Base-by-base conservation (phyloP, 2,888 invertebrate species). In the Dolichopus griseipennis region DNA sequence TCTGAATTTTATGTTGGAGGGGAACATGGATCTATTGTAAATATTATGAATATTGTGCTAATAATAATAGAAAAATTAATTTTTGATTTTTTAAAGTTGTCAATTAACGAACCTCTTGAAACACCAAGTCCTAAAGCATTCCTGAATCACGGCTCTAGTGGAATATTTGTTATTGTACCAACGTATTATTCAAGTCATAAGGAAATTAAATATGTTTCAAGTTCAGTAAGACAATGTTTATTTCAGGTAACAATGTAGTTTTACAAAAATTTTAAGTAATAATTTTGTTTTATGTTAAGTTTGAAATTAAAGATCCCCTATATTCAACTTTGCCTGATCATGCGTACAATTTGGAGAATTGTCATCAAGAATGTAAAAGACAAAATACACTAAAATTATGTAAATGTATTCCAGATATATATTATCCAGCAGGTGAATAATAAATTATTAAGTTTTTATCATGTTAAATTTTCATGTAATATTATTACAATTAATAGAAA, bases 191-290 rank as follows among this genome's bases (percentile, higher is more conserved):
- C 22, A 63, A 63, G 4, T 63, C 7, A 15, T 63, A 15, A 27
- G 15, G 27, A 63, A 27, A 27, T 27, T 27, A 27, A 63, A 27
- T 15, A 6, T 12, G 63, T 63, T 63, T 1, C 22, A 27, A 63
- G 63, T 63, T 27, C 63, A 27, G 63, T 63, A 4, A 63, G 63
- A 15, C 63, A 63, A 63, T 63, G 63, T 18, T 18, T 63, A 12
- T 63, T 63, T 27, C 12, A 27, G 22, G 63, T 63, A 27, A 27
- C n/a, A 22, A 41, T 12, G 52, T 52, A 41, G 8, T 41, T 41
- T 41, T 15, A 41, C n/a, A n/a, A 41, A 41, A 41, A 2, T 41
- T 12, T 41, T 41, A 41, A 18, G 2, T 52, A 6, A 52, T 18
- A 18, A 3, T 52, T 52, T 52, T 52, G n/a, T 37, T 37, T 37